phyloP scores from a whole-genome alignment of 2,113 vertebrate genomes.

The Erythrocebus patas region DNA sequence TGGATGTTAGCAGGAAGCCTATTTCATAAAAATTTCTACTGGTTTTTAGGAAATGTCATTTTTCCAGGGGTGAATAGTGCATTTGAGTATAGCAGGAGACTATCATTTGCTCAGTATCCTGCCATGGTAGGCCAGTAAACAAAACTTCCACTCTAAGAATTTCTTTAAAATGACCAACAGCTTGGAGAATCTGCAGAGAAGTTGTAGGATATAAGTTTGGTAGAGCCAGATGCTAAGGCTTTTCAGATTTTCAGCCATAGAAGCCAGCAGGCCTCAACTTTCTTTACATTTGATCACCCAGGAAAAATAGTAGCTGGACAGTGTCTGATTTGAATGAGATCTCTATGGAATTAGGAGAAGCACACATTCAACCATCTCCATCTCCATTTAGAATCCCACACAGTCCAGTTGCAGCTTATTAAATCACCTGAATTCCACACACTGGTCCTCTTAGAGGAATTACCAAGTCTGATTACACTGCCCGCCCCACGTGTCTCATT shows the following conservation, averaged over 20 bases:
- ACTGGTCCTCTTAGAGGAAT: neutral
- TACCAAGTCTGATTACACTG: no score
- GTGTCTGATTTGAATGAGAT: neutral
- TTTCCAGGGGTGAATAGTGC: neutral
- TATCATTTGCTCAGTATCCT: neutral
- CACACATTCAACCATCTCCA: neutral
- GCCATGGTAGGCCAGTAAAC: neutral
- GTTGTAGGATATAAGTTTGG: neutral
- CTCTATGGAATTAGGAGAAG: neutral
- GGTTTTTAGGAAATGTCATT: conserved; percentile 27
- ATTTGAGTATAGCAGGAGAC: neutral
- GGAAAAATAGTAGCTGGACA: neutral
- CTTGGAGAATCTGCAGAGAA: neutral
- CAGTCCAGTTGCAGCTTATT: neutral
- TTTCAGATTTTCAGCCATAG: neutral
- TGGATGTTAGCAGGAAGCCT: neutral
- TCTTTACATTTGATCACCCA: neutral
- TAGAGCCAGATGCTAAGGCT: neutral
- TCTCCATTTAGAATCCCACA: neutral
- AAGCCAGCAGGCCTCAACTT: neutral
- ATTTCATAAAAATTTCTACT: neutral
- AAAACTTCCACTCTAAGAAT: neutral
- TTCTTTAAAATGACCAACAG: conserved; percentile 7
- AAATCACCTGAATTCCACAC: neutral
- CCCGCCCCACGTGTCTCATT: rapidly evolving